phyloP scores from a whole-genome alignment of 2,797 vertebrate species.

The Phrynocephalus vlangalii region DNA sequence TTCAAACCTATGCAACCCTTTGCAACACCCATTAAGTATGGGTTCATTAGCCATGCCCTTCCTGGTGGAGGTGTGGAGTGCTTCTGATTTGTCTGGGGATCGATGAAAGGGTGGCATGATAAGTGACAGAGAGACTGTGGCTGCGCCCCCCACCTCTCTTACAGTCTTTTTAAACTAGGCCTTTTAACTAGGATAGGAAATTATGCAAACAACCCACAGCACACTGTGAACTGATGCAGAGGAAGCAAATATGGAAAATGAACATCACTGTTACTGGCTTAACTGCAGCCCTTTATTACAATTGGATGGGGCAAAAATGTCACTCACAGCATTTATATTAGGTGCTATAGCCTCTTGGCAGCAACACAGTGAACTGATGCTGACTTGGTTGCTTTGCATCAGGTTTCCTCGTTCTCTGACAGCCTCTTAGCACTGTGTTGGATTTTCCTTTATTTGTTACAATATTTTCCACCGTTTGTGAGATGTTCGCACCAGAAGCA shows the following conservation, averaged over 20 bases:
- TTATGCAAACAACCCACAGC: not conserved
- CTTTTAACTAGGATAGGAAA: not conserved
- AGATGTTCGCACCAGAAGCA: not conserved
- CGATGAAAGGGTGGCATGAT: too few relatives aligned
- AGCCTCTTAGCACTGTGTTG: conserved; percentile 1
- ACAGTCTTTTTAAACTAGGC: too few relatives aligned
- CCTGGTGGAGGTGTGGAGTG: too few relatives aligned
- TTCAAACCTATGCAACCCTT: too few relatives aligned
- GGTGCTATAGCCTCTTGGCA: conserved; percentile 27
- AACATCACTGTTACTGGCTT: conserved; percentile 18
- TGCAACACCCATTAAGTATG: too few relatives aligned
- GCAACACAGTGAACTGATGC: conserved; percentile 4
- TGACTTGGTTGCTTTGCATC: conserved; percentile 3
- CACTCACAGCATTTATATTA: conserved; percentile 28
- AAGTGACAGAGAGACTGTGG: too few relatives aligned
- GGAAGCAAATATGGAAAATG: conserved; percentile 21
- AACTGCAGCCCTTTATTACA: conserved; percentile 14
- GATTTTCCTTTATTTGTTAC: conserved; percentile 18
- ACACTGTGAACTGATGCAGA: not conserved
- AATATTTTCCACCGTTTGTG: conserved; percentile 5
- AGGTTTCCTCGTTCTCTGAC: conserved; percentile 12
- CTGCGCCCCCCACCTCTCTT: too few relatives aligned
- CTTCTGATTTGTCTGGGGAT: too few relatives aligned
- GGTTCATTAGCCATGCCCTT: too few relatives aligned
- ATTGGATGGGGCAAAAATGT: conserved; percentile 26